Percentiles rank a stretch among this genome's conserved stretches.
Conservation (phyloP, 2,888 invertebrate species). For the Amphimallon solstitiale region DNA sequence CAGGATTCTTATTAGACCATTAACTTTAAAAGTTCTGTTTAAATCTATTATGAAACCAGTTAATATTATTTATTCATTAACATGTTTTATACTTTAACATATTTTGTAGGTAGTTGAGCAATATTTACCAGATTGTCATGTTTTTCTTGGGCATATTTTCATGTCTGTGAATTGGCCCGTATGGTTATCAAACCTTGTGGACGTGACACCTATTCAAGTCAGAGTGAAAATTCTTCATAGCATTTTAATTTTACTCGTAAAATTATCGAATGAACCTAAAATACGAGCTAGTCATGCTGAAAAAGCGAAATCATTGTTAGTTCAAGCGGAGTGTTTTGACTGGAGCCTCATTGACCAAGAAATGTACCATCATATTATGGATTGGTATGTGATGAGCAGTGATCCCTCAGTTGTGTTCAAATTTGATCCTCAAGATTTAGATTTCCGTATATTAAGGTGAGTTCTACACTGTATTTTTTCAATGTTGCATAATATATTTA, state of each 20-base stretch:
- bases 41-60: too few species aligned
- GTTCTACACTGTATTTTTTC: constrained; percentile 25
- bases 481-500: too few species aligned
- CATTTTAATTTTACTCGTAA: constrained; percentile 75
- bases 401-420: constrained; percentile 75
- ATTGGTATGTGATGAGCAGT: constrained; percentile 79
- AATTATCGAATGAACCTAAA: constrained; percentile 77
- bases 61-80: too few species aligned
- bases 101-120: constrained; percentile 67
- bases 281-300: constrained; percentile 68
- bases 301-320: constrained; percentile 62
- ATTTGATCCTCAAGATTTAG: constrained; percentile 67
- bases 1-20: too few species aligned
- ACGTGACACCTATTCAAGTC: constrained; percentile 60
- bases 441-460: constrained; percentile 70
- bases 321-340: constrained; percentile 71
- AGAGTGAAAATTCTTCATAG: constrained; percentile 68
- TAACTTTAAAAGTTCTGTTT: too few species aligned
- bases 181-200: constrained; percentile 68
- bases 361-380: constrained; percentile 73
- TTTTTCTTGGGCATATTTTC: constrained; percentile 77
- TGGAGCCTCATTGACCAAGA: constrained; percentile 73
- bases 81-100: background rate
- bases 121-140: constrained; percentile 75
- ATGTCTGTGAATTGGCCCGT: constrained; percentile 73